Evolutionary conservation across 2,888 invertebrate species (phyloP).

Genomic region (Eilema caniola): DNA sequence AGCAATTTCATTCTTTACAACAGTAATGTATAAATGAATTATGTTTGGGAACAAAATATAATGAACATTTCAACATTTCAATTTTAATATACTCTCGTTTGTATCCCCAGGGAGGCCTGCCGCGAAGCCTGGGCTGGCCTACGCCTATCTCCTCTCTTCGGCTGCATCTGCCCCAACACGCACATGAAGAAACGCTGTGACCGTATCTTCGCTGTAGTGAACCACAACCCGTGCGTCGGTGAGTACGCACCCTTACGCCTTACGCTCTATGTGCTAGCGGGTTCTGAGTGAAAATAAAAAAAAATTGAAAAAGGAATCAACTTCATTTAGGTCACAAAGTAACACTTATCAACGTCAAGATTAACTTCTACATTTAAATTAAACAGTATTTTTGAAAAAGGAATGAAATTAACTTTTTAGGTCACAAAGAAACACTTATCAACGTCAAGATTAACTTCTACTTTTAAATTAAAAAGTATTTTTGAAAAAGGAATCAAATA

Average conservation of each 20-base stretch:
- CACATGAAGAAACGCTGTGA: constrained; percentile 96
- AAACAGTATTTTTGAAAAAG: no score
- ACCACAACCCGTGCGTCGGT: constrained; percentile 98
- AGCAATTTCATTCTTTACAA: background rate
- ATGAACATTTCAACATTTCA: background rate
- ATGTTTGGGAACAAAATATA: background rate
- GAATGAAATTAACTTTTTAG: no score
- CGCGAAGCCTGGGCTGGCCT: constrained; percentile 96
- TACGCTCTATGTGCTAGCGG: constrained; percentile 57
- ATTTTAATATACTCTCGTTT: constrained; percentile 5
- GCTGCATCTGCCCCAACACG: constrained; percentile 96
- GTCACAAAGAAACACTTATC: no score
- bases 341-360: background rate
- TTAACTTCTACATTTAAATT: no score
- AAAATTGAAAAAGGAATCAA: background rate
- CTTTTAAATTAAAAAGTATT: no score
- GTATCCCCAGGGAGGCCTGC: constrained; percentile 91
- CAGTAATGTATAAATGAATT: background rate
- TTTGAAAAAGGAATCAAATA: no score
- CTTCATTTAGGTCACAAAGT: background rate
- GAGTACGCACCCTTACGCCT: constrained; percentile 83
- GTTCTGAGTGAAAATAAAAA: constrained; percentile 74
- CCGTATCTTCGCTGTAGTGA: constrained; percentile 94
- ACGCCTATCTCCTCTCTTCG: constrained; percentile 95
- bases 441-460: no score